Evolutionary conservation across 2,888 invertebrate species (phyloP).

Genomic region (Sycophila texana): DNA sequence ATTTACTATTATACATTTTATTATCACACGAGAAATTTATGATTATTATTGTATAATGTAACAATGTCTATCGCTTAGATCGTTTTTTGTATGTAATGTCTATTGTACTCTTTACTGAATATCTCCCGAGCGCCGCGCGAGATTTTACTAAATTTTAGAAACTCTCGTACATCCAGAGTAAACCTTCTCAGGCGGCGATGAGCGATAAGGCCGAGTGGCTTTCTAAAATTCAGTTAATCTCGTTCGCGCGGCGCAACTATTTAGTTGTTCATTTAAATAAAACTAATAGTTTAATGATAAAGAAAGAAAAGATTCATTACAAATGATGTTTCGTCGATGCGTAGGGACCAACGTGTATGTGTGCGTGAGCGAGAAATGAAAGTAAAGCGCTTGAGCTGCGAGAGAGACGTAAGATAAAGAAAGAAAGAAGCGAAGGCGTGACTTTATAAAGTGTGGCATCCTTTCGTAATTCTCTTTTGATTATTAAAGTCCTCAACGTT

Average conservation of each 20-base stretch:
- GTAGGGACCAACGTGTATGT: slow-evolving; percentile 23
- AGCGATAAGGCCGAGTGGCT: no score
- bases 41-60: slow-evolving; percentile 33
- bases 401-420: slow-evolving; percentile 1
- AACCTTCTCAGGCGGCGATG: no score
- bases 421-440: neutral
- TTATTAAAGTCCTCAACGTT: slow-evolving; percentile 49
- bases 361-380: neutral
- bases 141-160: slow-evolving; percentile 28
- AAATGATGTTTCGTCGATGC: neutral
- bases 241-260: slow-evolving; percentile 22
- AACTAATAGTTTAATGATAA: neutral
- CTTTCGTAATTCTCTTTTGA: slow-evolving; percentile 42
- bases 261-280: slow-evolving; percentile 18
- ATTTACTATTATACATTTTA: slow-evolving; percentile 41
- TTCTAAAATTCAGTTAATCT: slow-evolving; percentile 31
- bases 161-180: neutral
- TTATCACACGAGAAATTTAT: slow-evolving; percentile 38
- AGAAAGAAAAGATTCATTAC: neutral
- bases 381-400: neutral
- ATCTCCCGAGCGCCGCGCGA: neutral
- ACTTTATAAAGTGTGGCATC: neutral
- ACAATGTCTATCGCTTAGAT: slow-evolving; percentile 39
- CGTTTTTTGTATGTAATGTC: slow-evolving; percentile 44
- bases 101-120: neutral